phyloP scores from a whole-genome alignment of 2,113 vertebrate species.

The Sebastes schlegelii region DNA sequence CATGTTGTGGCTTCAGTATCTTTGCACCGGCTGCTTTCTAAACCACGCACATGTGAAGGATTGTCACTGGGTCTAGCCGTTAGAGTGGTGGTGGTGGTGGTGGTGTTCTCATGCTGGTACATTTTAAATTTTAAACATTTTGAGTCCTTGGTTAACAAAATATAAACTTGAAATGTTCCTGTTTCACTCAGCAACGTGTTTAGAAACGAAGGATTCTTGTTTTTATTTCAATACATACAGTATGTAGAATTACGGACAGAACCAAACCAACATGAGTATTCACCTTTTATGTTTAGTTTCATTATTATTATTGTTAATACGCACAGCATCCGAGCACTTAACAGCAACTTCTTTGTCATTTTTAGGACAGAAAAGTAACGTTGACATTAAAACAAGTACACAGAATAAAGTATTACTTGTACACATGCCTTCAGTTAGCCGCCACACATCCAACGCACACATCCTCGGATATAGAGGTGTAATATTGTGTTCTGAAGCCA shows the following conservation, averaged over 20 bases:
- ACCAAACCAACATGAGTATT: background rate
- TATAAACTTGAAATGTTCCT: background rate
- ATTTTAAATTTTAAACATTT: too few relatives aligned
- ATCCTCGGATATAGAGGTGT: slow-evolving; percentile 5
- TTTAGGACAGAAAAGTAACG: background rate
- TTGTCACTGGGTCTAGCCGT: too few relatives aligned
- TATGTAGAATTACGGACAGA: background rate
- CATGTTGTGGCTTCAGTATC: background rate
- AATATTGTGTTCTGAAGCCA: slow-evolving; percentile 52
- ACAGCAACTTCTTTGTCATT: background rate
- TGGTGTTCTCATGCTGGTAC: background rate
- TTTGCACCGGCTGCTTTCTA: background rate
- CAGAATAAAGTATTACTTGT: background rate
- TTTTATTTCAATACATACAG: background rate
- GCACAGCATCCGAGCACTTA: slow-evolving; percentile 29
- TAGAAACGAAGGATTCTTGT: background rate
- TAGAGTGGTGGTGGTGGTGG: too few relatives aligned
- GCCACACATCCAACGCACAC: slow-evolving; percentile 58
- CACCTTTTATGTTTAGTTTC: background rate
- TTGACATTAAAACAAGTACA: background rate
- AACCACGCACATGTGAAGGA: background rate
- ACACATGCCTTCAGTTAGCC: slow-evolving; percentile 60
- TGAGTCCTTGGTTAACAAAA: too few relatives aligned
- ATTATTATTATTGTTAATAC: background rate
- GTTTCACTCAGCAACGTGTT: background rate